Base-by-base conservation (phyloP, 1,140 invertebrate species). In the Bombyx mori region DNA sequence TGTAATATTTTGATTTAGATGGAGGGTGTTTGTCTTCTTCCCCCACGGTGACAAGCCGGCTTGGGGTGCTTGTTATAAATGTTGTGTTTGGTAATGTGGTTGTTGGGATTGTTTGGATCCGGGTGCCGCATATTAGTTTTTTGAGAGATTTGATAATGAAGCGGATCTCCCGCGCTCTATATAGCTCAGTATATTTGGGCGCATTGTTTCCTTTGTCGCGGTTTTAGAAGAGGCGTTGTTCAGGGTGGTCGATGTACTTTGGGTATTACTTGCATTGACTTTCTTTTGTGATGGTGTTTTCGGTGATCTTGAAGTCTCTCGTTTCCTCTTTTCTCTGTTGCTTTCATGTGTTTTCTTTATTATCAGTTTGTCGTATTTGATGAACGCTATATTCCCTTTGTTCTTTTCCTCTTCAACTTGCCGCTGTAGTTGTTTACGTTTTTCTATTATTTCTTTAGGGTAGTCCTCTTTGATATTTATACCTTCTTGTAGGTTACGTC, bases 391-490 rank as follows among this genome's bases (percentile, higher is more conserved):
- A 49, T 61, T 58, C 49, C 58, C 53, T 50, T 61, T 68, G 10
- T 63, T 63, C 50, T 18, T 64, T 46, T 68, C 60, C 42, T 62
- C 60, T 54, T 62, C 51, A 42, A 62, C 9, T 62, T 64, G 47
- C 42, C 22, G 52, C 43, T 60, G 59, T 22, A 63, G 44, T 55
- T 61, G 51, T 52, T 63, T 65, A 0, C 63, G 43, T 55, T 59
- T 68, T 18, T 63, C 54, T 46, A 65, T 18, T 8, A 65, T 57
- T 54, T 61, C 57, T 47, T 69, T 64, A 1, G 66, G 44, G 49
- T 56, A 64, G 44, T 68, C 60, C 50, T 68, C 60, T 53, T 55
- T 68, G 3, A 64, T 22, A 12, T 60, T 54, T 2, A 61, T 26
- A n/a, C 50, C 56, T 52, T 6, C 18, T 49, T 54, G 46, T 1